phyloP scores from a whole-genome alignment of 2,888 invertebrate genomes.

The Lithophane ornitopus region DNA sequence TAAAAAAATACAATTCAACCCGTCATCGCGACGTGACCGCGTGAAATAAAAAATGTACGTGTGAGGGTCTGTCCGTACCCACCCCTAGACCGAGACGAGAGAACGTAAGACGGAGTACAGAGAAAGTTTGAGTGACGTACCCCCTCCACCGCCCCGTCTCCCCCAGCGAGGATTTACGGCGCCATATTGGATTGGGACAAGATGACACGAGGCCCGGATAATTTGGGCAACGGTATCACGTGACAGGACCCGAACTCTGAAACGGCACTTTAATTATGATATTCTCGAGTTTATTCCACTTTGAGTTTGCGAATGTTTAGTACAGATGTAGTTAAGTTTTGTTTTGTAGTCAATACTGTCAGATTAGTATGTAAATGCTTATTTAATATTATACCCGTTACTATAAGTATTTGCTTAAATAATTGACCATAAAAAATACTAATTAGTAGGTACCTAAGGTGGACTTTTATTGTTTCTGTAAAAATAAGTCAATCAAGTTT shows the following conservation, averaged over 20 bases:
- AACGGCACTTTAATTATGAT: constrained; percentile 90
- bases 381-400: too few relatives aligned
- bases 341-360: constrained; percentile 57
- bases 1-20: constrained; percentile 68
- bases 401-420: neutral
- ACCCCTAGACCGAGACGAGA: constrained; percentile 84
- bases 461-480: neutral
- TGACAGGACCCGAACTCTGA: constrained; percentile 85
- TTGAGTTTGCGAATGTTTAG: constrained; percentile 63
- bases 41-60: constrained; percentile 75
- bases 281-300: constrained; percentile 80
- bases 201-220: constrained; percentile 91
- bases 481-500: constrained; percentile 34
- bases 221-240: constrained; percentile 90
- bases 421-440: neutral
- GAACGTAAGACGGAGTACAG: constrained; percentile 89
- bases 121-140: constrained; percentile 91
- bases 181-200: constrained; percentile 91
- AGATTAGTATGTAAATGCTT: neutral
- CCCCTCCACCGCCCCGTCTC: constrained; percentile 83
- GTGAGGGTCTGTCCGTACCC: constrained; percentile 83
- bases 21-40: constrained; percentile 70
- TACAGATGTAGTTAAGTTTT: constrained; percentile 60
- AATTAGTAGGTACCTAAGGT: neutral
- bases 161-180: constrained; percentile 89